Evolutionary conservation across 2,888 invertebrate species (phyloP).

Genomic region (Stenodema calcarata): DNA sequence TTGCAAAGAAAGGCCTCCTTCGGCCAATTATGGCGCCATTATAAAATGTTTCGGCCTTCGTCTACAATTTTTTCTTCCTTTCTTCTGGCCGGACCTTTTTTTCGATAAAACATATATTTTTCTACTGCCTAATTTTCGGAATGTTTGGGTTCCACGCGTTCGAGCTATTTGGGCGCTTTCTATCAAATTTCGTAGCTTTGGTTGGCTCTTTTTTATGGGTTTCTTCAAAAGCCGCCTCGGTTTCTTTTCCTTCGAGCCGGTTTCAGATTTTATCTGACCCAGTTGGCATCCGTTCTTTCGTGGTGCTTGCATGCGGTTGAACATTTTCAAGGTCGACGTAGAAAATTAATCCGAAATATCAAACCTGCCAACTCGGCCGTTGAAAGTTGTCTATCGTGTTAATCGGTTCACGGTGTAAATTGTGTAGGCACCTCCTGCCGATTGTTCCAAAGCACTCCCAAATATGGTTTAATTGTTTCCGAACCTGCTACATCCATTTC

Average conservation of each 20-base stretch:
- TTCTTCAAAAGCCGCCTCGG: background rate
- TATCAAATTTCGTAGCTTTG: background rate
- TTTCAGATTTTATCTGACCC: background rate
- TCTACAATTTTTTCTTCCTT: background rate
- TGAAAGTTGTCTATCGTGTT: background rate
- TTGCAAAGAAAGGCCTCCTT: background rate
- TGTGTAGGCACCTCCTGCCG: background rate
- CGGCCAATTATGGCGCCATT: background rate
- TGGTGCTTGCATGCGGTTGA: background rate
- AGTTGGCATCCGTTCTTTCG: background rate
- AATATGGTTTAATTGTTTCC: too few relatives aligned
- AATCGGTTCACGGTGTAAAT: background rate
- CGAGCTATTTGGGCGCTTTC: background rate
- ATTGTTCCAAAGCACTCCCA: too few relatives aligned
- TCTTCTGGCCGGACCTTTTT: background rate
- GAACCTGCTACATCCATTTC: too few relatives aligned
- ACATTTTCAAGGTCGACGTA: background rate
- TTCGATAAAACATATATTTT: slow-evolving; percentile 24
- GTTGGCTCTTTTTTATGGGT: background rate
- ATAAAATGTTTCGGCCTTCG: background rate
- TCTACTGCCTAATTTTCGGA: background rate
- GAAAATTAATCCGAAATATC: background rate
- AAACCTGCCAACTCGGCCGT: background rate
- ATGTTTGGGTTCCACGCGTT: background rate
- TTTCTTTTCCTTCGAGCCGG: background rate